Conservation (phyloP, 2,888 invertebrate species). For the Trilocha varians region DNA sequence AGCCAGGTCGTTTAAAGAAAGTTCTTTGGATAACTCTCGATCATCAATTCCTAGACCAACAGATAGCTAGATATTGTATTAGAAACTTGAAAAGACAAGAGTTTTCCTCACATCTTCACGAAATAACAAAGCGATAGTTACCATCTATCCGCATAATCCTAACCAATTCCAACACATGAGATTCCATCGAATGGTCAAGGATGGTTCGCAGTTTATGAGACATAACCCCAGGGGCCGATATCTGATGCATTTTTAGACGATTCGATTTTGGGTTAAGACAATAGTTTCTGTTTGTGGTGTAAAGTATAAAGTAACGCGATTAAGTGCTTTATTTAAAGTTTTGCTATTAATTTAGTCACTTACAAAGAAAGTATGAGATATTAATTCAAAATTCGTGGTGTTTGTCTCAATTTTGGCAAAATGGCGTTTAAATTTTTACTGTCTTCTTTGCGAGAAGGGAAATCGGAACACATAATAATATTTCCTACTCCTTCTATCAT, state of each 20-base stretch:
- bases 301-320: conserved; percentile 12
- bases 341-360: not conserved
- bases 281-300: conserved; percentile 30
- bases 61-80: too few species aligned
- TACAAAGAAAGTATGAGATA: not conserved
- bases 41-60: too few species aligned
- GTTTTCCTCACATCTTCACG: too few species aligned
- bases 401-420: too few species aligned
- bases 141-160: not conserved
- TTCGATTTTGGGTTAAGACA: conserved; percentile 63
- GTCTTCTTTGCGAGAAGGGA: too few species aligned
- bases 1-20: too few species aligned
- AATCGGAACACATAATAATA: too few species aligned
- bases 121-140: not conserved
- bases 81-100: too few species aligned
- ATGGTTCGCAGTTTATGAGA: conserved; percentile 58
- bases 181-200: conserved; percentile 7
- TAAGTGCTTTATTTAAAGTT: conserved; percentile 8
- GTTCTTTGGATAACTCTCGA: too few species aligned
- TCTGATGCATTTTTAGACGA: conserved; percentile 54
- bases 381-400: too few species aligned
- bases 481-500: too few species aligned
- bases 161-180: conserved; percentile 2
- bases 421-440: too few species aligned
- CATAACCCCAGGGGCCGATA: conserved; percentile 42